These are phyloP conservation scores for Bombyx huttoni DNA, from an alignment of 2,888 invertebrate genomes.

Conservation along the genomic window DNA sequence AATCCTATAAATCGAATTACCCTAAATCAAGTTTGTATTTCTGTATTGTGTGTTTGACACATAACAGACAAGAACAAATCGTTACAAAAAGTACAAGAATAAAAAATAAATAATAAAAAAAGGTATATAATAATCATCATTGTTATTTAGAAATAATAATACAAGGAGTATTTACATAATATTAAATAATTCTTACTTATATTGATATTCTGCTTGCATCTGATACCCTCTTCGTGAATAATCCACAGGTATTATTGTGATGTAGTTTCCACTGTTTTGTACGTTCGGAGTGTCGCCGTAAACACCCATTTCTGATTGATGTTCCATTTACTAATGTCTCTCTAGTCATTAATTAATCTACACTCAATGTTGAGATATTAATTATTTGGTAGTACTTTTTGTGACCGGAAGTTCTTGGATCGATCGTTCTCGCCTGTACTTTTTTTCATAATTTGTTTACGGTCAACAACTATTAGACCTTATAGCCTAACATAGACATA, in stretches of 20 bases:
- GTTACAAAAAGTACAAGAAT: too few species aligned
- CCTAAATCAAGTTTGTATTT: too few species aligned
- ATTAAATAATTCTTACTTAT: slow-evolving; percentile 47
- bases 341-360: neutral
- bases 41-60: too few species aligned
- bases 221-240: slow-evolving; percentile 70
- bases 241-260: slow-evolving; percentile 74
- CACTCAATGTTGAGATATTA: neutral
- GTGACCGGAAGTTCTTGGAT: neutral
- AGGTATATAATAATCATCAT: too few species aligned
- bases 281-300: slow-evolving; percentile 63
- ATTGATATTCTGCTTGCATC: slow-evolving; percentile 72
- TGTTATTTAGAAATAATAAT: too few species aligned
- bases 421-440: neutral
- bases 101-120: too few species aligned
- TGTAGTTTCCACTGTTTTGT: slow-evolving; percentile 67
- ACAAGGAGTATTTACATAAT: too few species aligned
- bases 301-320: slow-evolving; percentile 59
- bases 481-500: too few species aligned
- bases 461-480: too few species aligned
- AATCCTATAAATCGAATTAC: too few species aligned
- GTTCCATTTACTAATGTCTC: slow-evolving; percentile 41
- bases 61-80: too few species aligned
- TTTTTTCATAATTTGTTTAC: too few species aligned
- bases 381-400: neutral